These are phyloP conservation scores for Musca domestica DNA, from an alignment of 1,140 invertebrate species.

Conservation along the genomic window DNA sequence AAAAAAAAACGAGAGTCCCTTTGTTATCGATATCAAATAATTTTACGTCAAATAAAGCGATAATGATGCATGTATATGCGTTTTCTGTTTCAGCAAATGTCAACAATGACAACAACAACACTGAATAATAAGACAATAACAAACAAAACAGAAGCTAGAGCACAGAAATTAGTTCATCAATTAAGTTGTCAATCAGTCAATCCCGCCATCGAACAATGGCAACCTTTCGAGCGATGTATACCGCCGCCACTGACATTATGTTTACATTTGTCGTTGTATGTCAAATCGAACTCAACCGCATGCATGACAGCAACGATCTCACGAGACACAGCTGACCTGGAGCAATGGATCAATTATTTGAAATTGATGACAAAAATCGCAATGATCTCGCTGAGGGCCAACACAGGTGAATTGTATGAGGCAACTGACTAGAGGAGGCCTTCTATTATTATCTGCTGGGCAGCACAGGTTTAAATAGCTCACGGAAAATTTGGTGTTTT, in stretches of 20 bases:
- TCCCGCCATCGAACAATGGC: not conserved
- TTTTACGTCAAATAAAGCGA: not conserved
- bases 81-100: not conserved
- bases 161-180: constrained; percentile 5
- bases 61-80: not conserved
- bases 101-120: not conserved
- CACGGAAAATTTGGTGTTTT: too few species aligned
- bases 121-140: too few species aligned
- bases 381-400: too few species aligned
- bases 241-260: constrained; percentile 10
- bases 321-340: too few species aligned
- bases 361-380: not conserved
- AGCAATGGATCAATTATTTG: constrained; percentile 21
- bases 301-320: not conserved
- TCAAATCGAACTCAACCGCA: constrained; percentile 11
- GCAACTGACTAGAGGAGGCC: too few species aligned
- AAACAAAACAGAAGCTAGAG: too few species aligned
- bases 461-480: too few species aligned
- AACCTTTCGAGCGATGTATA: constrained; percentile 1
- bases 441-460: too few species aligned
- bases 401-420: too few species aligned
- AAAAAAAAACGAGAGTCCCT: too few species aligned
- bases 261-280: constrained; percentile 12
- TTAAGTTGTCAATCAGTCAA: constrained; percentile 12
- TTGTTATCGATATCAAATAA: too few species aligned